Percentiles rank a stretch among this genome's conserved stretches.
Evolutionary conservation across 2,888 invertebrate genomes (phyloP).

Genomic region (Melipona bicolor): DNA sequence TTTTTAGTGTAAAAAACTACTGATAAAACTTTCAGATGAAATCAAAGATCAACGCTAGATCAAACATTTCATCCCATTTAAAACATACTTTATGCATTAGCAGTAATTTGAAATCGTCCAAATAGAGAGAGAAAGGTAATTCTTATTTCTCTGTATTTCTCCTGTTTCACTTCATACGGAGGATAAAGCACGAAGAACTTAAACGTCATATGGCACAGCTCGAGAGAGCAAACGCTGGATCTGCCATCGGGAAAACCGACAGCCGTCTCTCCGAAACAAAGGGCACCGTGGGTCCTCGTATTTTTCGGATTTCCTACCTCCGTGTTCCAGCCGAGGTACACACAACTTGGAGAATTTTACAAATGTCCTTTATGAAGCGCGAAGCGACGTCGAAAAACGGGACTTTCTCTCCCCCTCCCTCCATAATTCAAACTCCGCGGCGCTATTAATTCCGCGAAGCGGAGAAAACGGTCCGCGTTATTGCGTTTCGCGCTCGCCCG

Average conservation of each 20-base stretch:
- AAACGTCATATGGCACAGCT: not conserved
- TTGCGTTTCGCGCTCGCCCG: not conserved
- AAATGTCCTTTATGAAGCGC: not conserved
- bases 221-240: not conserved
- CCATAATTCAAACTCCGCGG: not conserved
- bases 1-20: too few relatives aligned
- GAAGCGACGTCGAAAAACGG: not conserved
- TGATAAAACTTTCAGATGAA: too few relatives aligned
- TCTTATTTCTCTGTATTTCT: not conserved
- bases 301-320: not conserved
- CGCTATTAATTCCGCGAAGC: constrained; percentile 6
- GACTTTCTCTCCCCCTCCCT: not conserved
- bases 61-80: not conserved
- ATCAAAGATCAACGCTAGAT: not conserved
- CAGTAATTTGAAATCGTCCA: not conserved
- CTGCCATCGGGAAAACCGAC: not conserved
- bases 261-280: not conserved
- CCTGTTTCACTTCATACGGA: not conserved
- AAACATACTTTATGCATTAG: not conserved
- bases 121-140: not conserved
- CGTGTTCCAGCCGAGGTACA: too few relatives aligned
- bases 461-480: not conserved
- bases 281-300: not conserved
- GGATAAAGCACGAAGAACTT: not conserved
- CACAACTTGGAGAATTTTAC: not conserved